These are phyloP conservation scores for Actinernus sp. DNA, from an alignment of 92 coral and sea anemone species.

Conservation along the genomic window DNA sequence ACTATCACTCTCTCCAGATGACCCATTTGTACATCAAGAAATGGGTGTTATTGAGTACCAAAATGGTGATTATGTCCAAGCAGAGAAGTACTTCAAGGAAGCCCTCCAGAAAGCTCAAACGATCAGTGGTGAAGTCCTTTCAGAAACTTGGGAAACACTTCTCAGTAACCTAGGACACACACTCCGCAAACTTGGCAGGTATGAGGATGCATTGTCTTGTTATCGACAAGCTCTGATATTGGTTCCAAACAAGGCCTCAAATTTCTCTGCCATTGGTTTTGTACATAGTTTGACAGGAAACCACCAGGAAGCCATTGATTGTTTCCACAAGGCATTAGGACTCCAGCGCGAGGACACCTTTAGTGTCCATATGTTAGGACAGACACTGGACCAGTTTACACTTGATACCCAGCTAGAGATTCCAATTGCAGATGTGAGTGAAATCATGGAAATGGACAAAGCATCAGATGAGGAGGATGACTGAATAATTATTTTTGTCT, in stretches of 20 bases:
- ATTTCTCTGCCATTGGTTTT: constrained; percentile 96
- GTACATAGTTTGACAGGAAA: constrained; percentile 92
- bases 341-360: constrained; percentile 96
- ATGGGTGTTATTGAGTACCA: constrained; percentile 97
- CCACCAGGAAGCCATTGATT: constrained; percentile 89
- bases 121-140: constrained; percentile 79
- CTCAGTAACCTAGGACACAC: constrained; percentile 96
- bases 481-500: neutral
- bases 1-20: constrained; percentile 86
- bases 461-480: constrained; percentile 76
- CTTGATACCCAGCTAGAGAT: constrained; percentile 67
- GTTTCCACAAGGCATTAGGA: constrained; percentile 97
- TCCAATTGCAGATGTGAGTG: constrained; percentile 26
- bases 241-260: constrained; percentile 91
- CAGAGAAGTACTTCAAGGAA: constrained; percentile 92
- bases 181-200: constrained; percentile 87
- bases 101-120: constrained; percentile 90
- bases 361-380: constrained; percentile 99
- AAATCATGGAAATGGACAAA: constrained; percentile 81
- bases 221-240: constrained; percentile 93
- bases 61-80: constrained; percentile 81
- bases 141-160: constrained; percentile 96
- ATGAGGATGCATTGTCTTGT: constrained; percentile 87
- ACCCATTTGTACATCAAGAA: constrained; percentile 96
- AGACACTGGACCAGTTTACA: constrained; percentile 89